Base-by-base conservation (phyloP, 2,888 invertebrate species). In the Lepidochitona cinerea region DNA sequence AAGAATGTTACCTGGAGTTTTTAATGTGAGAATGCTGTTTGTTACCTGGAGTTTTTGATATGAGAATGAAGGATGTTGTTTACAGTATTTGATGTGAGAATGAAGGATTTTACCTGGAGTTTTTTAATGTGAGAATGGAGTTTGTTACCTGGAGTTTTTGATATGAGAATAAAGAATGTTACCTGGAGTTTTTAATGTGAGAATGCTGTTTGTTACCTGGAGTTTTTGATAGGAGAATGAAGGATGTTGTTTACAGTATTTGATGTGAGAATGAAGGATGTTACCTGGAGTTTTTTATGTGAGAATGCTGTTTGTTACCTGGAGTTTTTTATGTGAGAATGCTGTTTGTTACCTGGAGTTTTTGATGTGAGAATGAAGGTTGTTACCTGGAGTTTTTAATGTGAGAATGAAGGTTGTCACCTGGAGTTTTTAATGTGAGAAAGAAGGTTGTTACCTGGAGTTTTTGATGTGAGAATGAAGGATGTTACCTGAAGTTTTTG, bases 191-290 rank as follows among this genome's bases (percentile, higher is more conserved):
- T 41, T 18, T 41, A n/a, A 18, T 41, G 18, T 18, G 9, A 41
- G 9, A 41, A 41, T 41, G 41, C 6, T 68, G 12, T 12, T 29
- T 54, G 37, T 89, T 91, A 96, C 96, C 92, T 93, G 26, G 95
- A 93, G 41, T 92, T 91, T 74, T 91, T 90, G 70, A 96, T 95
- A 83, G 94, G 92, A 18, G 93, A 92, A 69, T 93, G 92, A 26
- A 97, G 94, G 93, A 91, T 97, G 97, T 76, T 94, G 94, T 29
- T 91, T 87, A 0, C 94, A 93, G 1, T 97, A 94, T 91, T 96
- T 92, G 0, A 18, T 41, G 41, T 12, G 9, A 12, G 41, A 41
- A 9, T 12, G 41, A 12, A 12, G 18, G 41, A 12, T 41, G 9
- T 41, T 41, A 41, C 41, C 41, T 41, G 41, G 41, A 41, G 41